Conservation (phyloP, 2,888 invertebrate species). For the Heliothis peltigera region DNA sequence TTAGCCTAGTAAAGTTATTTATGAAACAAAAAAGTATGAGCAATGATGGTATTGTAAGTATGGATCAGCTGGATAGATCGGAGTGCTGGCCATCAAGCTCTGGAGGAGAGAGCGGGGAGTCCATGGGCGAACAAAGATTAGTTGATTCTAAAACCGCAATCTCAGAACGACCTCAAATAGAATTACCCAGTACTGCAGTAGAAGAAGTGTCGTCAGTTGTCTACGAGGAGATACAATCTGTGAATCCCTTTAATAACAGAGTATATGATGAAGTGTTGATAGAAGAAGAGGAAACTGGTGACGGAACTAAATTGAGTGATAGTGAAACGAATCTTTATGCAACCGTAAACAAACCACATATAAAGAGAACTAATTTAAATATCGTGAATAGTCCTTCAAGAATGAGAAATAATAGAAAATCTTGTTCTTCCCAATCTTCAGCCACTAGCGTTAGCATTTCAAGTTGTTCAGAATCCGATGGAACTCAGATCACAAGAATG, state of each 20-base stretch:
- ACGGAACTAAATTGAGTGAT: slow-evolving; percentile 82
- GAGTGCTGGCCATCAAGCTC: slow-evolving; percentile 94
- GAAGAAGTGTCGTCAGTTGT: slow-evolving; percentile 80
- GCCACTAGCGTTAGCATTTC: slow-evolving; percentile 88
- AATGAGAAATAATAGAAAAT: slow-evolving; percentile 80
- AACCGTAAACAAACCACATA: slow-evolving; percentile 84
- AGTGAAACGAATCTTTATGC: slow-evolving; percentile 86
- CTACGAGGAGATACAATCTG: slow-evolving; percentile 82
- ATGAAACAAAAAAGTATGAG: slow-evolving; percentile 97
- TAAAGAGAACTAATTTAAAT: slow-evolving; percentile 87
- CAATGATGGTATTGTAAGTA: slow-evolving; percentile 92
- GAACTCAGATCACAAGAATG: slow-evolving; percentile 87
- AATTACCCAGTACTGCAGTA: slow-evolving; percentile 88
- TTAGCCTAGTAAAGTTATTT: slow-evolving; percentile 96
- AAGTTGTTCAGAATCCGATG: slow-evolving; percentile 89
- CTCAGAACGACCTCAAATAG: slow-evolving; percentile 85
- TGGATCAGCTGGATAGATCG: slow-evolving; percentile 93
- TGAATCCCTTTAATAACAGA: slow-evolving; percentile 79
- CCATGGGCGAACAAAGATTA: slow-evolving; percentile 85
- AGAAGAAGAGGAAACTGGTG: slow-evolving; percentile 85
- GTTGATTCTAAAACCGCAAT: slow-evolving; percentile 70
- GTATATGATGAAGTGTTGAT: slow-evolving; percentile 86
- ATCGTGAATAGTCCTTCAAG: slow-evolving; percentile 87
- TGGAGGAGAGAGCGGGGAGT: slow-evolving; percentile 91
- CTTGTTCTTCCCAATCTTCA: slow-evolving; percentile 87